phyloP scores from a whole-genome alignment of 2,113 vertebrate species.

The Amphilophus citrinellus region DNA sequence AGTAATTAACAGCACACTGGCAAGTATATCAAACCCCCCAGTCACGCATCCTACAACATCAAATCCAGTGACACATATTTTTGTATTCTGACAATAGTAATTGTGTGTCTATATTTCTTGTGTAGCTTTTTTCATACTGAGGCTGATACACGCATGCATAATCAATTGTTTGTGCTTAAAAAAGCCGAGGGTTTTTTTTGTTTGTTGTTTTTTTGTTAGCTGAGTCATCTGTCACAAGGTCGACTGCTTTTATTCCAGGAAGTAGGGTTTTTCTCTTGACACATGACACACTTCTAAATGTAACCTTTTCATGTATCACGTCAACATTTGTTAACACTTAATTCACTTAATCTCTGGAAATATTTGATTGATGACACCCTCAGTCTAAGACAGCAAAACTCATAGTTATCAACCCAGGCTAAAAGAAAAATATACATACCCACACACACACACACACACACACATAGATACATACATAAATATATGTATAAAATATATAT shows the following conservation, averaged over 20 bases:
- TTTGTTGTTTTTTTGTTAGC: background rate
- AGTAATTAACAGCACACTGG: conserved; percentile 37
- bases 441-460: too few species aligned
- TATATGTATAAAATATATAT: too few species aligned
- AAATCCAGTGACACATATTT: conserved; percentile 12
- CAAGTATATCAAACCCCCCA: conserved; percentile 23
- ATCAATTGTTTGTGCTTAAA: background rate
- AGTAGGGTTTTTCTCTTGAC: conserved; percentile 11
- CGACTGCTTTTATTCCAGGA: conserved; percentile 32
- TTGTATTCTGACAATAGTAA: background rate
- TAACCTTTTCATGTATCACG: conserved; percentile 7
- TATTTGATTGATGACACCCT: background rate
- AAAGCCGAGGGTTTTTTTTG: conserved; percentile 8
- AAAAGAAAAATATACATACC: too few species aligned
- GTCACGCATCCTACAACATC: conserved; percentile 26
- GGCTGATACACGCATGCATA: background rate
- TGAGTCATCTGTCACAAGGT: conserved; percentile 56
- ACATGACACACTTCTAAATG: conserved; percentile 24
- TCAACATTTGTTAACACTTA: background rate
- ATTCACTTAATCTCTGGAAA: background rate
- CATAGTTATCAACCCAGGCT: background rate
- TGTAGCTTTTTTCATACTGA: background rate
- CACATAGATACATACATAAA: too few species aligned
- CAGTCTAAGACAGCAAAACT: background rate
- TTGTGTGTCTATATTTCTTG: background rate